phyloP scores from a whole-genome alignment of 1,140 invertebrate species.

The Drosophila nikananu region DNA sequence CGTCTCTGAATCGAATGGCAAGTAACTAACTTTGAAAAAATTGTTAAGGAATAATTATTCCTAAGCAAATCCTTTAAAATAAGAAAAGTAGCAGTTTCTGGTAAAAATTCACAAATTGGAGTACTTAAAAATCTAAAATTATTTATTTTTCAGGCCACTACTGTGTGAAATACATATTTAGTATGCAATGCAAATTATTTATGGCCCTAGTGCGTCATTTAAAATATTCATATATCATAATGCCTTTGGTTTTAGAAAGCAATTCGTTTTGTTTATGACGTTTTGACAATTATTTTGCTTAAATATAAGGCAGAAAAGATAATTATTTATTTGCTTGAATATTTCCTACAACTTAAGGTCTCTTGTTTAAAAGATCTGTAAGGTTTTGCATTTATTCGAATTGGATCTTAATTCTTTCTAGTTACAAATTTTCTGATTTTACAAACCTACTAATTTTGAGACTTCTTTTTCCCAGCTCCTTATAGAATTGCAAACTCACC shows the following conservation, averaged over 20 bases:
- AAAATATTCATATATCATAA: slow-evolving; percentile 5
- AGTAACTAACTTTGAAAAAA: not conserved
- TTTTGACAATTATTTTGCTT: slow-evolving; percentile 2
- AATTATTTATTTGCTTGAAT: not conserved
- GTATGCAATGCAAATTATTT: not conserved
- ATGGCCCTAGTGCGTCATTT: slow-evolving; percentile 5
- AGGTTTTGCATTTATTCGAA: no score
- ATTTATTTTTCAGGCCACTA: not conserved
- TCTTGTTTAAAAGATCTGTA: no score
- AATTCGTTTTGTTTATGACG: slow-evolving; percentile 11
- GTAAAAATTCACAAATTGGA: not conserved
- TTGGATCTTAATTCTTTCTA: not conserved
- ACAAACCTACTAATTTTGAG: not conserved
- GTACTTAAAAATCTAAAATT: not conserved
- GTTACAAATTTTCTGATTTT: not conserved
- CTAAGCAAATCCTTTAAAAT: not conserved
- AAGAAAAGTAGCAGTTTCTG: not conserved
- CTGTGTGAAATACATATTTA: not conserved
- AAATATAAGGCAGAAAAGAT: not conserved
- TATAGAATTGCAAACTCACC: slow-evolving; percentile 56
- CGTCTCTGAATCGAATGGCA: not conserved
- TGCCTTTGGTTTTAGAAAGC: slow-evolving; percentile 2
- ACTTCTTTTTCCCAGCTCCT: not conserved
- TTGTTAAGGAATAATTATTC: not conserved
- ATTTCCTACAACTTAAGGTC: not conserved